These are phyloP conservation scores for Leptopilina myrica DNA, from an alignment of 2,888 invertebrate species.

Conservation along the genomic window DNA sequence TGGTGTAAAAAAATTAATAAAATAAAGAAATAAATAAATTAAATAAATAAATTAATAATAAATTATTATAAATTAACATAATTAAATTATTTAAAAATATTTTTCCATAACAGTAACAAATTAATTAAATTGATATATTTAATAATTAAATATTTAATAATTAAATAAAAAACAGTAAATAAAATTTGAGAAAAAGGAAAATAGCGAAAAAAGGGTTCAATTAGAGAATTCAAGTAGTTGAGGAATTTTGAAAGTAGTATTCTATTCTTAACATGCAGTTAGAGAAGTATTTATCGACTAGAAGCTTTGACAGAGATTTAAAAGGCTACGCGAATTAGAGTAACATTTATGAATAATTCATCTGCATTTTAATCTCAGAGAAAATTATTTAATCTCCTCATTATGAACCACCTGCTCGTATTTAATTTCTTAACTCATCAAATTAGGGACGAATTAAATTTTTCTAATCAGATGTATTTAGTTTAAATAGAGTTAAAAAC, in stretches of 20 bases:
- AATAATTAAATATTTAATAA: neutral
- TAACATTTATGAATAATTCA: constrained; percentile 15
- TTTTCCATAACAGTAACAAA: too few species aligned
- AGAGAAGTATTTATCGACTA: constrained; percentile 14
- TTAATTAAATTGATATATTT: neutral
- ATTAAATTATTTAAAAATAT: too few species aligned
- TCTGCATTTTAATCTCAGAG: neutral
- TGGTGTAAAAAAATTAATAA: too few species aligned
- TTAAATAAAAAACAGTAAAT: neutral
- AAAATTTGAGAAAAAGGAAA: neutral
- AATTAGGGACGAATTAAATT: neutral
- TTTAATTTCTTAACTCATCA: neutral
- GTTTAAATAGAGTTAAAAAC: too few species aligned
- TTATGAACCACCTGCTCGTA: constrained; percentile 1
- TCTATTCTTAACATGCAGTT: constrained; percentile 16
- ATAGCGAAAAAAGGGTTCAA: neutral
- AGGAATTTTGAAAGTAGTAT: constrained; percentile 6
- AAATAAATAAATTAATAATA: too few species aligned
- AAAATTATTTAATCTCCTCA: constrained; percentile 18
- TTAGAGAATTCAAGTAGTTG: neutral
- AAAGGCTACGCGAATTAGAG: neutral
- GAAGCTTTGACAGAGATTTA: constrained; percentile 21
- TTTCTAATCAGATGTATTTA: neutral
- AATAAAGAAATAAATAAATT: too few species aligned
- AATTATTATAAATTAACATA: too few species aligned